These are phyloP conservation scores for Notamacropus eugenii DNA, from an alignment of 2,797 vertebrate genomes.

Conservation along the genomic window DNA sequence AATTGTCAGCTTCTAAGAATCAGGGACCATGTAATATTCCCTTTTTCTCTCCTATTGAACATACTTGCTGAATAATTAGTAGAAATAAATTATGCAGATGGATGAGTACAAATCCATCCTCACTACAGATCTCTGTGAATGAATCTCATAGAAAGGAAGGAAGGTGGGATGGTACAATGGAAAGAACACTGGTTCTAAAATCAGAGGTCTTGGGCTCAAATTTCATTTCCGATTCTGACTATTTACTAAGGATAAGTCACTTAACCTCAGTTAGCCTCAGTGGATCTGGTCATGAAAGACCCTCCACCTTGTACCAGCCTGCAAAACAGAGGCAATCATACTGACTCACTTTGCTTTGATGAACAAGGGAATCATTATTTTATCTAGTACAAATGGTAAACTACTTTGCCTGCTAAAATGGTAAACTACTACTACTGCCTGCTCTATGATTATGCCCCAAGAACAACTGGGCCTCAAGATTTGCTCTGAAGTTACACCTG, in stretches of 20 bases:
- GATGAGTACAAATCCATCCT: background rate
- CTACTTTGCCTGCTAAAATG: background rate
- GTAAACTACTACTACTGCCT: background rate
- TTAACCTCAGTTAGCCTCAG: no score
- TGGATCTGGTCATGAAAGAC: background rate
- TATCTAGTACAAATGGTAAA: background rate
- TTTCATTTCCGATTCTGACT: background rate
- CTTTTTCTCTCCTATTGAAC: background rate
- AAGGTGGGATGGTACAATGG: background rate
- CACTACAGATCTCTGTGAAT: background rate
- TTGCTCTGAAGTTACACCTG: background rate
- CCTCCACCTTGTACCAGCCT: background rate
- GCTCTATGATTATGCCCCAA: background rate
- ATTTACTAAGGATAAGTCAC: background rate
- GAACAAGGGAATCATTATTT: background rate
- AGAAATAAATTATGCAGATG: background rate
- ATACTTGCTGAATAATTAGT: background rate
- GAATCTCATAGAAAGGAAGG: background rate
- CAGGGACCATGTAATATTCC: background rate
- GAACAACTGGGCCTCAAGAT: background rate
- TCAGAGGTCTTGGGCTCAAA: background rate
- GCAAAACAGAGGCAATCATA: background rate
- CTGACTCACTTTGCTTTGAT: background rate
- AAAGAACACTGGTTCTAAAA: background rate
- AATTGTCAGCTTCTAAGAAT: background rate